These are phyloP conservation scores for Listronotus oregonensis DNA, from an alignment of 1,140 invertebrate species.

Conservation along the genomic window DNA sequence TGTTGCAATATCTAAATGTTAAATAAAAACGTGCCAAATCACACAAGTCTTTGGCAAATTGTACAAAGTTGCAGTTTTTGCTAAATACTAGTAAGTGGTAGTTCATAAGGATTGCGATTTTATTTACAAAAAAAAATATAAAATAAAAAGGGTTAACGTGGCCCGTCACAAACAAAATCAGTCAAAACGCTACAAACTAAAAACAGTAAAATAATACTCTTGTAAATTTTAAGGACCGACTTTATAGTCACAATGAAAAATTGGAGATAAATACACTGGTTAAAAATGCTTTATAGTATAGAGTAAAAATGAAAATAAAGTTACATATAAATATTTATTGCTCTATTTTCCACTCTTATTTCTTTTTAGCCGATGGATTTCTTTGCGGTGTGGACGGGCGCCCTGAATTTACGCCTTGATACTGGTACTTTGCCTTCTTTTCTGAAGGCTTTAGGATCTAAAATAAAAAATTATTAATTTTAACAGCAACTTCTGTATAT, in stretches of 20 bases:
- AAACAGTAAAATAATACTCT: conserved; percentile 26
- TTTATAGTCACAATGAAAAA: conserved; percentile 14
- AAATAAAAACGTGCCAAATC: conserved; percentile 1
- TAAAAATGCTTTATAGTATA: conserved; percentile 29
- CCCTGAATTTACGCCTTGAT: conserved; percentile 80
- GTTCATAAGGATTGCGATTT: conserved; percentile 2
- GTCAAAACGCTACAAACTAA: conserved; percentile 20
- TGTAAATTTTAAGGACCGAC: conserved; percentile 24
- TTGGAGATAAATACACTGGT: conserved; percentile 16
- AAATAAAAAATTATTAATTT: conserved; percentile 15
- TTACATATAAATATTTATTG: conserved; percentile 24
- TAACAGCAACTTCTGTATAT: no score
- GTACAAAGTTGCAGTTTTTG: not conserved
- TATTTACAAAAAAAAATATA: conserved; percentile 22
- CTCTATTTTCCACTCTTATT: conserved; percentile 60
- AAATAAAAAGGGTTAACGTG: conserved; percentile 11
- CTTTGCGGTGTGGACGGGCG: conserved; percentile 88
- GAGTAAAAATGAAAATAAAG: conserved; percentile 28
- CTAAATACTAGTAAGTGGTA: not conserved
- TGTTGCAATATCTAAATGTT: not conserved
- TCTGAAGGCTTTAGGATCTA: conserved; percentile 98
- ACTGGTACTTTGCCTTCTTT: conserved; percentile 99
- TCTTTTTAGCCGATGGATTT: conserved; percentile 76
- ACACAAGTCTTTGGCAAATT: conserved; percentile 10
- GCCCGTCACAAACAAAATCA: conserved; percentile 15